These are phyloP conservation scores for Heliconius himera DNA, from an alignment of 1,140 invertebrate species.

Conservation along the genomic window DNA sequence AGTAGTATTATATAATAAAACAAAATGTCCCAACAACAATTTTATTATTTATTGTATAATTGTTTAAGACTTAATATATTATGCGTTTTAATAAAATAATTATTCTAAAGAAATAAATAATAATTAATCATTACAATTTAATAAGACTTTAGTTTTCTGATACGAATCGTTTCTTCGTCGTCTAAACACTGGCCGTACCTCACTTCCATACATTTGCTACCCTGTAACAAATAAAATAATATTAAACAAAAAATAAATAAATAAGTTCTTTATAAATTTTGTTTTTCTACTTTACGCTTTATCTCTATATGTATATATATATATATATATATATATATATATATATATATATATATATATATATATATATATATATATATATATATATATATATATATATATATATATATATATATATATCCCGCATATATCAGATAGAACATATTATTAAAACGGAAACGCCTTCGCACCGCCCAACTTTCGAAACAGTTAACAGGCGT, in stretches of 20 bases:
- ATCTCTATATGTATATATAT: too few relatives aligned
- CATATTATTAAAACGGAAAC: too few relatives aligned
- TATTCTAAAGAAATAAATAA: constrained; percentile 19
- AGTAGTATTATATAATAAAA: not conserved
- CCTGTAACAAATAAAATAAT: constrained; percentile 61
- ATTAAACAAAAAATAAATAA: not conserved
- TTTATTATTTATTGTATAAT: not conserved
- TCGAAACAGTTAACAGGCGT: too few relatives aligned
- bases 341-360: too few relatives aligned
- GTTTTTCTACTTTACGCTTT: too few relatives aligned
- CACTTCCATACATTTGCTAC: constrained; percentile 79
- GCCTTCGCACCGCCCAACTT: too few relatives aligned
- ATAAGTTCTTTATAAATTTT: too few relatives aligned
- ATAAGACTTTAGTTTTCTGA: constrained; percentile 55
- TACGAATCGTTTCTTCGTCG: constrained; percentile 64
- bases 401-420: too few relatives aligned
- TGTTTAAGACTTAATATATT: constrained; percentile 19
- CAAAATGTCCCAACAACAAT: not conserved
- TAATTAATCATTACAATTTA: constrained; percentile 19
- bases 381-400: too few relatives aligned
- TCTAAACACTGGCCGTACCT: constrained; percentile 77
- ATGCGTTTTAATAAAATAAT: constrained; percentile 11
- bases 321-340: too few relatives aligned
- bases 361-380: too few relatives aligned
- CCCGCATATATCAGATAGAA: too few relatives aligned